Evolutionary conservation across 2,888 invertebrate species (phyloP).

Genomic region (Crossocerus cetratus): DNA sequence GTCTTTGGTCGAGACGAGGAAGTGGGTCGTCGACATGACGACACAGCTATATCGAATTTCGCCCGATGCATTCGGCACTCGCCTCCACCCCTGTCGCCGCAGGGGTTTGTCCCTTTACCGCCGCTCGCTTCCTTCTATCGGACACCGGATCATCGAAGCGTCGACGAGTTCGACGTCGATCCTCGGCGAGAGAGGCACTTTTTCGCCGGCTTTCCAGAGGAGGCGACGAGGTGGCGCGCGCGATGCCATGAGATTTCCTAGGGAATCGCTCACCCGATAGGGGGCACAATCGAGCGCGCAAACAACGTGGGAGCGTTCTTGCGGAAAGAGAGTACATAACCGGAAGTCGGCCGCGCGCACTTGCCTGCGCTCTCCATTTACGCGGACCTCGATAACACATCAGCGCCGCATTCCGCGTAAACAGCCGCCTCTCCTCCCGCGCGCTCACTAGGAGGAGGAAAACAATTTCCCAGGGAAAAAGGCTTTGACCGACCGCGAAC

Average conservation of each 20-base stretch:
- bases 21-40: conserved; percentile 33
- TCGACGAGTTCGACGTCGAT: too few species aligned
- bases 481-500: not conserved
- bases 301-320: not conserved
- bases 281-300: not conserved
- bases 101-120: not conserved
- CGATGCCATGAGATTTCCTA: not conserved
- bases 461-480: conserved; percentile 14
- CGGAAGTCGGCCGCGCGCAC: conserved; percentile 35
- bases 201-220: not conserved
- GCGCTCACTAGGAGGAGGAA: too few species aligned
- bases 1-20: conserved; percentile 11
- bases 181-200: not conserved
- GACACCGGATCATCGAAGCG: too few species aligned
- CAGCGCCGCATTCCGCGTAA: conserved; percentile 16
- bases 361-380: conserved; percentile 4
- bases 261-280: not conserved
- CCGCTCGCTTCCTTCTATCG: not conserved
- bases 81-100: not conserved
- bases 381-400: conserved; percentile 12
- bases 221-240: too few species aligned
- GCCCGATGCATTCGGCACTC: conserved; percentile 32
- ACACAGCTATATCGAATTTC: conserved; percentile 55
- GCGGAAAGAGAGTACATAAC: conserved; percentile 19
- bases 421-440: conserved; percentile 10